Base-by-base conservation (phyloP, 2,888 invertebrate species). In the Syrphus vitripennis region DNA sequence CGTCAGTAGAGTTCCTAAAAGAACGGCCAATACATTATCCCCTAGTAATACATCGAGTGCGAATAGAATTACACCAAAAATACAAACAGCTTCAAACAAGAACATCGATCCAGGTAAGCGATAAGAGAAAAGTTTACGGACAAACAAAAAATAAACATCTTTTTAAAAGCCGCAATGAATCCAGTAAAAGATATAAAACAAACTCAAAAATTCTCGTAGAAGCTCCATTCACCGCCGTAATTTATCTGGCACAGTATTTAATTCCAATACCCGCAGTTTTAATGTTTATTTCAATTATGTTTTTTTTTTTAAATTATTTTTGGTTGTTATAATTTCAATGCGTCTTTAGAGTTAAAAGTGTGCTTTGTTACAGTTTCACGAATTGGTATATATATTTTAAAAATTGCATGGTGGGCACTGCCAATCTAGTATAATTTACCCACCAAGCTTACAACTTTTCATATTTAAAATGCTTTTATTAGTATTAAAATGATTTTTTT, bases 91-190 rank as follows among this genome's bases (percentile, higher is more conserved):
- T 3, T 19, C 65, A 50, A 75, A 34, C 70, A 83, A 79, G 59
- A 75, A 48, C 24, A 21, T 50, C 57, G 80, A 80, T 29, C 10
- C 80, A 84, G 84, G 84, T 84, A 84, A 84, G 84, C 59, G 12
- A 84, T 72, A 50, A n/a, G 40, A 45, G 19, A 67, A 67, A 21
- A 55, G 12, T 63, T 48, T 67, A 81, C 24, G 53, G 50, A 65
- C 34, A 74, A 77, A 67, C 29, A 19, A 48, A 45, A 29, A 45
- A 70, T n/a, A 45, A 29, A 16, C 50, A 76, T 31, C 59, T 50
- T 59, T 76, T 59, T 76, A 76, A 69, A 63, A 80, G 29, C 72
- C 59, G 59, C 76, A 84, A 77, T 42, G 79, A 83, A 70, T 61
- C 57, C 70, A 77, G 76, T 67, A 76, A 76, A 71, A 40, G 45